These are phyloP conservation scores for Patagioenas fasciata DNA, from an alignment of 2,113 vertebrate genomes.

Conservation along the genomic window DNA sequence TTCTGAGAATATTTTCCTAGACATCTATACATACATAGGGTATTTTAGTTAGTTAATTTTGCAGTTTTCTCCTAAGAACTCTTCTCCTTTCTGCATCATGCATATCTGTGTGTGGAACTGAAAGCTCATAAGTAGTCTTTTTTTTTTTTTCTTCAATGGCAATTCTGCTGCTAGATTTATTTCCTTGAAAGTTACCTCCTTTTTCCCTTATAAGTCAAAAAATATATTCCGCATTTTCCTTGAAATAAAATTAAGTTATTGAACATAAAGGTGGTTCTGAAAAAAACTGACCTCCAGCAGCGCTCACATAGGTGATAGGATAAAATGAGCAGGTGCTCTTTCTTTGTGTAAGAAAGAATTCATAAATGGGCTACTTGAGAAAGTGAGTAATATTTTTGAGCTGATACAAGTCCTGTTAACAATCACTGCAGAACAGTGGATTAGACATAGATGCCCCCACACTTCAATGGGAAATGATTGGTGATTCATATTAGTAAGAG, in stretches of 20 bases:
- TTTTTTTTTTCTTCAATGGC: neutral
- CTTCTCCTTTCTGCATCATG: neutral
- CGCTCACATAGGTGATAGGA: neutral
- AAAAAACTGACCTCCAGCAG: neutral
- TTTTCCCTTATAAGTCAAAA: neutral
- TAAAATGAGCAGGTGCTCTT: neutral
- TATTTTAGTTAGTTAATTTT: neutral
- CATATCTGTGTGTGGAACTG: neutral
- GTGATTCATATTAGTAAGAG: neutral
- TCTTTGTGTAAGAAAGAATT: neutral
- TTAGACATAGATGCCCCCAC: neutral
- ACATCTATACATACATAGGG: neutral
- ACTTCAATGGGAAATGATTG: neutral
- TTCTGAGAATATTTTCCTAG: neutral
- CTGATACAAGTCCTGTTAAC: neutral
- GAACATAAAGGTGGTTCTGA: neutral
- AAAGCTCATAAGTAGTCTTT: neutral
- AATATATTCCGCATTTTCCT: neutral
- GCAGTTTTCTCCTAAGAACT: neutral
- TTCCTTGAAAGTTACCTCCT: neutral
- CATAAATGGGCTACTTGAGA: neutral
- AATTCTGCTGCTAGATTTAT: slow-evolving; percentile 4
- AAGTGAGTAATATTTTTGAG: neutral
- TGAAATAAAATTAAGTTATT: slow-evolving; percentile 36
- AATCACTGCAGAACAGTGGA: neutral